phyloP scores from a whole-genome alignment of 2,888 invertebrate species.

The Watsonalla cultraria region DNA sequence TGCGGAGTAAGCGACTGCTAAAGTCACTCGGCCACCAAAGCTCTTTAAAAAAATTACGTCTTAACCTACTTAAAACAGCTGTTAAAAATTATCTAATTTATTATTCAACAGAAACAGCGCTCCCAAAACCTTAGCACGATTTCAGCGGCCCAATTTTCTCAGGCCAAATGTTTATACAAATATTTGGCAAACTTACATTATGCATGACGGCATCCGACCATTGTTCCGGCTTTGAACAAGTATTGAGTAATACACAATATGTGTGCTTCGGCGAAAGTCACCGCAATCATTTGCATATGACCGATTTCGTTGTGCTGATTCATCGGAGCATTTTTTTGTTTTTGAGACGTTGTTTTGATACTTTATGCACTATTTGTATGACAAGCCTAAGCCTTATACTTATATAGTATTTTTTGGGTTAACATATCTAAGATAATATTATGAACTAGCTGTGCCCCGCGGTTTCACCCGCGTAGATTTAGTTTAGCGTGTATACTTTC shows the following conservation, averaged over 20 bases:
- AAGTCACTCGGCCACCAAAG: too few species aligned
- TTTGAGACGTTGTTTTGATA: too few species aligned
- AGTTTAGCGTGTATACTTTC: too few species aligned
- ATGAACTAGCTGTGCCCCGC: too few species aligned
- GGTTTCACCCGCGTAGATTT: too few species aligned
- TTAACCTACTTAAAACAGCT: not conserved
- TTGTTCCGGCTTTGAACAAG: constrained; percentile 4
- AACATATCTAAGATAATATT: too few species aligned
- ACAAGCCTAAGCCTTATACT: too few species aligned
- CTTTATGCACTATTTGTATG: too few species aligned
- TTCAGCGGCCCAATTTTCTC: constrained; percentile 19
- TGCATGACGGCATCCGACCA: constrained; percentile 20
- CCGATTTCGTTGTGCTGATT: constrained; percentile 2
- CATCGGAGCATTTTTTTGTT: not conserved
- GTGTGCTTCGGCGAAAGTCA: constrained; percentile 4
- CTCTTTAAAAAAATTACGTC: not conserved
- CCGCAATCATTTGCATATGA: constrained; percentile 1
- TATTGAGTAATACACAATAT: constrained; percentile 5
- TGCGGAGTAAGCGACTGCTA: too few species aligned
- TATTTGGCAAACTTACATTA: constrained; percentile 22
- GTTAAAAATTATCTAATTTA: not conserved
- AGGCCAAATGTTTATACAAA: constrained; percentile 13
- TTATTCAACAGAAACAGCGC: not conserved
- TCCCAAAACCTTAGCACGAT: constrained; percentile 2
- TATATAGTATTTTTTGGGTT: too few species aligned